These are phyloP conservation scores for Clarias laeviceps DNA, from an alignment of 2,797 vertebrate genomes.

Conservation along the genomic window DNA sequence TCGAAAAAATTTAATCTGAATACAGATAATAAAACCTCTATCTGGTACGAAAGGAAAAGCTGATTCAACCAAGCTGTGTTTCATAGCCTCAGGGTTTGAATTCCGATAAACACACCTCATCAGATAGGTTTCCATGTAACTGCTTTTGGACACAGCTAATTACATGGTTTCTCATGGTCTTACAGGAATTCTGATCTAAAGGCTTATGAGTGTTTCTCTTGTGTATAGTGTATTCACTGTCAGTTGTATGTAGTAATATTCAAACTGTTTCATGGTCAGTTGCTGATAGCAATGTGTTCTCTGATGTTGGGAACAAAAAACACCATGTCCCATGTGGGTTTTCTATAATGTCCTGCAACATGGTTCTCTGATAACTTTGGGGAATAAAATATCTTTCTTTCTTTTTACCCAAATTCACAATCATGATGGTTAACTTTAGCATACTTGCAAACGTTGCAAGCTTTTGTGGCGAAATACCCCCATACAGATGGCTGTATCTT, in stretches of 20 bases:
- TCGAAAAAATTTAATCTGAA: not conserved
- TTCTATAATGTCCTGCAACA: not conserved
- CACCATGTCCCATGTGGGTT: not conserved
- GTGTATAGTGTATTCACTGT: not conserved
- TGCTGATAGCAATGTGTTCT: slow-evolving; percentile 37
- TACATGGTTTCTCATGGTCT: not conserved
- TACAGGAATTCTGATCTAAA: not conserved
- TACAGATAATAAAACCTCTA: not conserved
- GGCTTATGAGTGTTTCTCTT: not conserved
- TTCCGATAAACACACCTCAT: not conserved
- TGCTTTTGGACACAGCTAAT: not conserved
- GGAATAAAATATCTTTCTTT: slow-evolving; percentile 52
- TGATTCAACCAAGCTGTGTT: not conserved
- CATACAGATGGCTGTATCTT: slow-evolving; percentile 34
- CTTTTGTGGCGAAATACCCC: slow-evolving; percentile 22
- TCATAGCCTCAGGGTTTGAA: not conserved
- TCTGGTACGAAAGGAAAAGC: not conserved
- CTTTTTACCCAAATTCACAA: slow-evolving; percentile 1
- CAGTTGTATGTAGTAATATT: not conserved
- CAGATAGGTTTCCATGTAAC: not conserved
- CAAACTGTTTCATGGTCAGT: not conserved
- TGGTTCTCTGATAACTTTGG: slow-evolving; percentile 43
- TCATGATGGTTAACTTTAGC: not conserved
- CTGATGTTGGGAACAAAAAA: not conserved
- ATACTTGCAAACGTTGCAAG: slow-evolving; percentile 20